Evolutionary conservation across 2,797 vertebrate species (phyloP), one percentile per base, ranked within the genome.

Genomic region (Poeciliopsis presidionis): DNA sequence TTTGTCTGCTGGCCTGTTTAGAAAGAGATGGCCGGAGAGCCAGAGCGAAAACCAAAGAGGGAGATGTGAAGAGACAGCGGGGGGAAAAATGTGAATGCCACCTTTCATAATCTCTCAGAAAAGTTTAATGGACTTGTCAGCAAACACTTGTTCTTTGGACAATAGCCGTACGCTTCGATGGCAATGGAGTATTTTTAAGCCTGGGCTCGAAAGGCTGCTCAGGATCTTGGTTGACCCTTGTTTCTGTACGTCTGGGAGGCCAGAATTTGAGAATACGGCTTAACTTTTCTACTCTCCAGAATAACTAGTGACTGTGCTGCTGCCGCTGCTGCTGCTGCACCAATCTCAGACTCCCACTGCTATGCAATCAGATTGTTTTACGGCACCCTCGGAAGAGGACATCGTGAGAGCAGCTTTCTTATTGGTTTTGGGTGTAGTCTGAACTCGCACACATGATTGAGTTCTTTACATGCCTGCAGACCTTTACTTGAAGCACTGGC

Each of bases 1-100:
- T 95, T 95, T 95, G 95, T 95, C 92, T 91, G 87, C 91, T 90
- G 94, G 86, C 93, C 94, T 93, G 93, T 94, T 94, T 92, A 90
- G 89, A 90, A 90, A 92, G 88, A 88, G 92, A 93, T 87, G 88
- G 93, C 79, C 49, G 53, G 85, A 88, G 89, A 88, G 85, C 80
- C 81, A 18, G 77, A 76, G 86, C 45, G 74, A 80, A 81, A 83
- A 90, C 88, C 91, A 90, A 90, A 93, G 90, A 90, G 90, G 82
- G 88, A 91, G 91, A 92, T 92, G 91, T 88, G 89, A 92, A 86
- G 92, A 93, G 93, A 87, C 90, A 90, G 93, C 84, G 63, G 88
- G 79, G 73, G 63, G n/a, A 39, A 84, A 88, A 89, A 93, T 91
- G 88, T 94, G 90, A 94, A 92, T 91, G 89, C 92, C 93, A 92